Conservation (phyloP, 2,797 vertebrate genomes). For the Pangasius mekongensis region DNA sequence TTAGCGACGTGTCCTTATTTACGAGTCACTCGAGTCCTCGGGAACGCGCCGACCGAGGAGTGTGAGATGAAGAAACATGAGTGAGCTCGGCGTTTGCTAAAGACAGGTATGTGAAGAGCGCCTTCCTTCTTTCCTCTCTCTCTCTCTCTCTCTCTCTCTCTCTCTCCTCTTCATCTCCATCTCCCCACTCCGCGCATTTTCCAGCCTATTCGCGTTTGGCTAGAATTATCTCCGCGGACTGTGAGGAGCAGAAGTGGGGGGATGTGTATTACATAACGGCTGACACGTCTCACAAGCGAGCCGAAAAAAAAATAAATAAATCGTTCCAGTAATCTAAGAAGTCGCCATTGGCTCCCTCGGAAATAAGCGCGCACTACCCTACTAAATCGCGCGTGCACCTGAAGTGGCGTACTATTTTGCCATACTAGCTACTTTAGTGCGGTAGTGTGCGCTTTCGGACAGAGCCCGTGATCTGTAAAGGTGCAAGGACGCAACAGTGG, state of each 20-base stretch:
- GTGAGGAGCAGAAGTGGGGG: slow-evolving; percentile 30
- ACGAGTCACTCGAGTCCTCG: slow-evolving; percentile 19
- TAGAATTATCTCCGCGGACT: slow-evolving; percentile 21
- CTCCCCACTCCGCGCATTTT: slow-evolving; percentile 26
- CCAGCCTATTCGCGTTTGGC: slow-evolving; percentile 26
- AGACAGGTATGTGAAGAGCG: slow-evolving; percentile 69
- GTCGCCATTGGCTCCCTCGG: slow-evolving; percentile 27
- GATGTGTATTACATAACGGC: slow-evolving; percentile 73
- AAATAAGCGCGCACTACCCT: background rate
- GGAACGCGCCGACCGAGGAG: slow-evolving; percentile 50
- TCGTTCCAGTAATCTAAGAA: slow-evolving; percentile 42
- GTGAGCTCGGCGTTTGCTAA: slow-evolving; percentile 71
- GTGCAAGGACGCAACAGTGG: slow-evolving; percentile 27
- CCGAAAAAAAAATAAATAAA: background rate
- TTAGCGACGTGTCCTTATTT: slow-evolving; percentile 52
- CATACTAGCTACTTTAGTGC: background rate
- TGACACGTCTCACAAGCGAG: slow-evolving; percentile 57
- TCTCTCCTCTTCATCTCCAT: slow-evolving; percentile 1
- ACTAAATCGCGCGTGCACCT: slow-evolving; percentile 5
- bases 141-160: slow-evolving; percentile 2
- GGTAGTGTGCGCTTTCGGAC: background rate
- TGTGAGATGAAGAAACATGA: slow-evolving; percentile 74
- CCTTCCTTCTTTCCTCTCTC: slow-evolving; percentile 17
- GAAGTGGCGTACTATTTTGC: background rate
- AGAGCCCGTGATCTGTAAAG: background rate